These are phyloP conservation scores for Plusia festucae DNA, from an alignment of 2,888 invertebrate genomes.

Conservation along the genomic window DNA sequence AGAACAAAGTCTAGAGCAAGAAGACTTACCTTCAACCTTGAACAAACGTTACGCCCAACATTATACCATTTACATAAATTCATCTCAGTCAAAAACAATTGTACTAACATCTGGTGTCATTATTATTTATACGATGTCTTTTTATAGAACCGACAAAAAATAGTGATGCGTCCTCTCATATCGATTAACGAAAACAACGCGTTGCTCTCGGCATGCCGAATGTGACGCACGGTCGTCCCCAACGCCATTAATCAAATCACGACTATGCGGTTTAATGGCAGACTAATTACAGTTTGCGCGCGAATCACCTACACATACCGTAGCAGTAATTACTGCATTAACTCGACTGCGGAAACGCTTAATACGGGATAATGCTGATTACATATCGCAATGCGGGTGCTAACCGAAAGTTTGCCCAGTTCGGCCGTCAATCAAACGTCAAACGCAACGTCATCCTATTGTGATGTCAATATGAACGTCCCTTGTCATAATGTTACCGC, in stretches of 20 bases:
- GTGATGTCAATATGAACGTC: conserved; percentile 55
- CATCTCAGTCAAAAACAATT: conserved; percentile 39
- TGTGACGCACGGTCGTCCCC: conserved; percentile 63
- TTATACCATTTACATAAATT: conserved; percentile 22
- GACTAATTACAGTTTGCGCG: conserved; percentile 85
- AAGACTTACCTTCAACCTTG: conserved; percentile 8
- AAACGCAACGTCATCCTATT: conserved; percentile 61
- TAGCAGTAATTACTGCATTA: conserved; percentile 76
- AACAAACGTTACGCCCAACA: conserved; percentile 20
- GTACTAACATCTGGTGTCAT: conserved; percentile 33
- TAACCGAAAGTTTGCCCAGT: conserved; percentile 68
- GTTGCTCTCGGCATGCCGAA: conserved; percentile 56
- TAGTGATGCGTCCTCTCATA: conserved; percentile 60
- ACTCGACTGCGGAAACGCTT: conserved; percentile 72
- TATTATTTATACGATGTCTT: conserved; percentile 32
- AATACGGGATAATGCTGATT: conserved; percentile 75
- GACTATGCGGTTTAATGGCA: conserved; percentile 83
- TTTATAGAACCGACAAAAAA: conserved; percentile 25
- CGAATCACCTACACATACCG: conserved; percentile 73
- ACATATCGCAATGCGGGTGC: conserved; percentile 74
- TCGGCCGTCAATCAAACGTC: conserved; percentile 71
- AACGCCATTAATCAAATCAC: conserved; percentile 84
- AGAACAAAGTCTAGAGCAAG: conserved; percentile 7
- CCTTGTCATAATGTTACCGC: conserved; percentile 23
- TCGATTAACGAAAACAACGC: conserved; percentile 74